phyloP scores from a whole-genome alignment of 37 sponge, comb jelly and placozoan genomes.

The Dysidea cf. avara region DNA sequence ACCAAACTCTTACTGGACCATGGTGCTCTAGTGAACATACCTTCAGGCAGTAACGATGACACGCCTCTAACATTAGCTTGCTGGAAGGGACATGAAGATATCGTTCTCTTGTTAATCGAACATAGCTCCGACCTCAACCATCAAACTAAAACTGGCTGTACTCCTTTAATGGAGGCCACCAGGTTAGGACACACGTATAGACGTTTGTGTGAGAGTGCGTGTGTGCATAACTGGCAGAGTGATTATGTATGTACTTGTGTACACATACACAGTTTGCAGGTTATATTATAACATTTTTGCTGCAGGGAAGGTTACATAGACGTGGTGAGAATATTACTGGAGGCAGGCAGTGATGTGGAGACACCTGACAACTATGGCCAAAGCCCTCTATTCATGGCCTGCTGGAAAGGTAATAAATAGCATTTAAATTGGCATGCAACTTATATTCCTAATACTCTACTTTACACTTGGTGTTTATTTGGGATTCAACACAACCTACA shows the following conservation, averaged over 20 bases:
- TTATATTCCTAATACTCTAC: no score
- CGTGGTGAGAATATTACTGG: slow-evolving; percentile 87
- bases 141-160: slow-evolving; percentile 95
- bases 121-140: slow-evolving; percentile 78
- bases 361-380: slow-evolving; percentile 99
- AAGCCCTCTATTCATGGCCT: slow-evolving; percentile 99
- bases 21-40: slow-evolving; percentile 85
- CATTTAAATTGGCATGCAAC: no score
- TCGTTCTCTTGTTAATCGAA: slow-evolving; percentile 75
- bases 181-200: slow-evolving; percentile 11
- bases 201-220: neutral
- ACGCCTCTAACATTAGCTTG: slow-evolving; percentile 96
- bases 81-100: slow-evolving; percentile 90
- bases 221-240: neutral
- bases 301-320: slow-evolving; percentile 88
- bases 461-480: no score
- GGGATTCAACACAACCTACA: no score
- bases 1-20: slow-evolving; percentile 82
- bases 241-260: neutral
- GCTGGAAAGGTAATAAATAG: slow-evolving; percentile 94
- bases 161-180: slow-evolving; percentile 79
- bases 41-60: slow-evolving; percentile 95
- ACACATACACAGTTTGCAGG: neutral
- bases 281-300: neutral
- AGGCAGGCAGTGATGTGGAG: slow-evolving; percentile 91